Conservation (phyloP, 1,140 invertebrate species). For the Sweltsa coloradensis region DNA sequence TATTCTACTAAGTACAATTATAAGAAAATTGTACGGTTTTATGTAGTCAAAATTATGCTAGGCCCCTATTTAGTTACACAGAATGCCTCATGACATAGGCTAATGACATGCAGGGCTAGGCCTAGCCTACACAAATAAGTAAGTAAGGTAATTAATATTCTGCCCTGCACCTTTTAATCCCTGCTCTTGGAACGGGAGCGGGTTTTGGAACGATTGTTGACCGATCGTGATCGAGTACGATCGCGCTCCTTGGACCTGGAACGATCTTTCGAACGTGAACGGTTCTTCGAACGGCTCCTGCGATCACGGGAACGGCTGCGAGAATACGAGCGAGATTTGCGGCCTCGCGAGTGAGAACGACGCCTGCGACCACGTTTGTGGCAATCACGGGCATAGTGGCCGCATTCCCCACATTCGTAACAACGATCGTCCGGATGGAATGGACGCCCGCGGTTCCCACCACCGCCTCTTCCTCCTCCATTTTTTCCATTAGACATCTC, state of each 20-base stretch:
- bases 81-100: too few species aligned
- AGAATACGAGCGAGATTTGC: too few species aligned
- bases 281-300: not conserved
- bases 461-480: conserved; percentile 36
- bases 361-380: conserved; percentile 32
- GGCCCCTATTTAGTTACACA: too few species aligned
- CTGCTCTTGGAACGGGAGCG: not conserved
- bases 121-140: too few species aligned
- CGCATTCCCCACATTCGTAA: conserved; percentile 83
- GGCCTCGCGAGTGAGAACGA: too few species aligned
- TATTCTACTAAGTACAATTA: too few species aligned
- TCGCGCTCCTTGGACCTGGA: too few species aligned
- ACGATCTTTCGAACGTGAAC: not conserved
- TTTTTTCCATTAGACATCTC: conserved; percentile 80
- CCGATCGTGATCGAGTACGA: not conserved
- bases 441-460: conserved; percentile 39
- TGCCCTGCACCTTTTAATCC: too few species aligned
- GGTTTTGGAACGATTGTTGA: conserved; percentile 2
- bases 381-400: conserved; percentile 86
- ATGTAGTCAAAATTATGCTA: too few species aligned
- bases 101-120: too few species aligned
- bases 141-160: too few species aligned
- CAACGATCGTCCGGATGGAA: conserved; percentile 73
- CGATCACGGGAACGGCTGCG: not conserved
- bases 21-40: too few species aligned